Evolutionary conservation across 2,888 invertebrate species (phyloP).

Genomic region (Phyto melanocephala): DNA sequence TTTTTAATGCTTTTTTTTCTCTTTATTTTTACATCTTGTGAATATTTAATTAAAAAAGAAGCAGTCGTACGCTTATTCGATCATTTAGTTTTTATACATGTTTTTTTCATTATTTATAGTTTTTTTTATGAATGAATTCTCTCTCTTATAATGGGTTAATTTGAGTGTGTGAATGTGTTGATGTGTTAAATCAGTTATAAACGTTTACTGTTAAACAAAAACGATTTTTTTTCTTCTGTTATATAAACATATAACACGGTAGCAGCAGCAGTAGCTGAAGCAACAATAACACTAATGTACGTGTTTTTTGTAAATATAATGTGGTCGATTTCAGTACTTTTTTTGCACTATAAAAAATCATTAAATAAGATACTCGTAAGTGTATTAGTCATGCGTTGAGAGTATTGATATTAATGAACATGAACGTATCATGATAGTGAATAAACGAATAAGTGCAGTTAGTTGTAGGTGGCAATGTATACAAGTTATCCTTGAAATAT

Average conservation of each 20-base stretch:
- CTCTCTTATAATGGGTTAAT: neutral
- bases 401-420: constrained; percentile 23
- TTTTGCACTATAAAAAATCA: constrained; percentile 14
- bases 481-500: constrained; percentile 35
- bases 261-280: constrained; percentile 5
- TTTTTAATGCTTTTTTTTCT: constrained; percentile 21
- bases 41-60: constrained; percentile 59
- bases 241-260: neutral
- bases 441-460: neutral
- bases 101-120: neutral
- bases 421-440: constrained; percentile 19
- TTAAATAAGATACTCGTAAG: neutral
- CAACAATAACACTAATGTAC: too few species aligned
- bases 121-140: constrained; percentile 40
- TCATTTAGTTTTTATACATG: constrained; percentile 19
- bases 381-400: constrained; percentile 57
- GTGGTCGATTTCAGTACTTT: too few species aligned
- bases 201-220: neutral
- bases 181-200: constrained; percentile 39
- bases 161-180: neutral
- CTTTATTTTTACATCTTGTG: constrained; percentile 54
- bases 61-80: constrained; percentile 37
- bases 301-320: too few species aligned
- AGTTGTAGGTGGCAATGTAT: constrained; percentile 31
- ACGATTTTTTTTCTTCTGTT: constrained; percentile 12